Evolutionary conservation across 92 coral and sea anemone genomes (phyloP), one percentile per base, ranked within the genome.

Genomic region (Epizoanthus rinbou): DNA sequence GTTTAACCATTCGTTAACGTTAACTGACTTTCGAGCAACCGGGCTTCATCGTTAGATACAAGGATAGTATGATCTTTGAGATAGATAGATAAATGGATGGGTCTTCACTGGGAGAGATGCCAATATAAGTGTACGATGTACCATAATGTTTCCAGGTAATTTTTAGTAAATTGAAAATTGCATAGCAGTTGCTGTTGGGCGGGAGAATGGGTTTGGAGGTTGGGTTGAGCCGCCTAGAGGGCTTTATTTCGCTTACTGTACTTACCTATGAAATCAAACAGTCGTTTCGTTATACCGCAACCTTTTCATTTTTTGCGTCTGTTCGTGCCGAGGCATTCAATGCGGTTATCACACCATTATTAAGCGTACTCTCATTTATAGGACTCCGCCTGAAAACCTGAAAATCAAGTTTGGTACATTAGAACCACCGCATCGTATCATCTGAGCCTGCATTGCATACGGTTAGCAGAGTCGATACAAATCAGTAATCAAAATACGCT

Each of bases 331-430:
- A 62, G 15, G 58, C 82, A 41, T 62, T 78, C 72, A 22, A 13
- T 62, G 71, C 58, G 16, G 71, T 62, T 22, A 41, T 43, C 22
- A 39, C 82, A 25, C 72, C 82, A 35, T 78, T 78, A 62, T 57
- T 62, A 24, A 78, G 82, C 25, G 82, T 69, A 60, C 57, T 63
- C 41, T 78, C 82, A 37, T 78, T 78, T 78, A 78, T 62, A 14
- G 82, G 82, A 41, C 82, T 78, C 16, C 82, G 82, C 16, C 82
- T 78, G 59, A 78, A 78, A 25, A 60, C 82, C 82, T 78, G 54
- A 11, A 37, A 15, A 41, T 15, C n/a, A 6, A 5, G 21, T n/a
- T 65, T 14, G 24, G 28, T 6, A 14, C n/a, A 14, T 65, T 39
- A 65, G 71, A 28, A 65, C 33, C 17, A 18, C 2, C 3, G 3